Evolutionary conservation across 1,140 invertebrate species (phyloP).

Genomic region (Bombus difficillimus): DNA sequence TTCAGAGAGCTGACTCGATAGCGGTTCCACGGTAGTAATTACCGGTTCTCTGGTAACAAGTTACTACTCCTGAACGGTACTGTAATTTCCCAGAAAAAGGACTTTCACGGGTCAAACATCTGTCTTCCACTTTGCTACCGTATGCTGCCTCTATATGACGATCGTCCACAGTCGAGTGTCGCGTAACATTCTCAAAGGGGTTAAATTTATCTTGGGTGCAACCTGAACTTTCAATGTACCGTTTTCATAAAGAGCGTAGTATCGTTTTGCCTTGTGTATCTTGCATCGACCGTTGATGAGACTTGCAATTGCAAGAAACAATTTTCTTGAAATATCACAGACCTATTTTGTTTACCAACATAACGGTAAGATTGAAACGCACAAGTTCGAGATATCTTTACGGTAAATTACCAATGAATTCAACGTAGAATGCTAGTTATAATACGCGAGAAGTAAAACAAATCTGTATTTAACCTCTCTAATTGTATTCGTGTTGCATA

Average conservation of each 20-base stretch:
- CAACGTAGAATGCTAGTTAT: too few relatives aligned
- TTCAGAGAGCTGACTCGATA: slow-evolving; percentile 60
- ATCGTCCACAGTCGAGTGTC: neutral
- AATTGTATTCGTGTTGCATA: too few relatives aligned
- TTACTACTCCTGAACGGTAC: slow-evolving; percentile 50
- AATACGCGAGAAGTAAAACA: too few relatives aligned
- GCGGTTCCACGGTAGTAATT: slow-evolving; percentile 61
- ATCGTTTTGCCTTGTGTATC: too few relatives aligned
- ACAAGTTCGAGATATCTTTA: too few relatives aligned
- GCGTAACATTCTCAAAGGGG: neutral
- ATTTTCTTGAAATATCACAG: too few relatives aligned
- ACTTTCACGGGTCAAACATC: slow-evolving; percentile 54
- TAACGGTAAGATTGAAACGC: too few relatives aligned
- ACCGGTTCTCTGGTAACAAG: slow-evolving; percentile 65
- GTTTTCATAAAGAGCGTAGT: neutral
- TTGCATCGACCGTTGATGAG: too few relatives aligned
- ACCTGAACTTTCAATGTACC: neutral
- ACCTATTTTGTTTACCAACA: too few relatives aligned
- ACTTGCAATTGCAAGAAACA: too few relatives aligned
- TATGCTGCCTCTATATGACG: neutral
- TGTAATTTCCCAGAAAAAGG: slow-evolving; percentile 60
- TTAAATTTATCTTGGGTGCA: neutral
- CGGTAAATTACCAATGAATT: too few relatives aligned
- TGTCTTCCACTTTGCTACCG: slow-evolving; percentile 17
- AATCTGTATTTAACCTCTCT: too few relatives aligned